Base-by-base conservation (phyloP, 2,888 invertebrate genomes). In the Polymixis flavicincta region DNA sequence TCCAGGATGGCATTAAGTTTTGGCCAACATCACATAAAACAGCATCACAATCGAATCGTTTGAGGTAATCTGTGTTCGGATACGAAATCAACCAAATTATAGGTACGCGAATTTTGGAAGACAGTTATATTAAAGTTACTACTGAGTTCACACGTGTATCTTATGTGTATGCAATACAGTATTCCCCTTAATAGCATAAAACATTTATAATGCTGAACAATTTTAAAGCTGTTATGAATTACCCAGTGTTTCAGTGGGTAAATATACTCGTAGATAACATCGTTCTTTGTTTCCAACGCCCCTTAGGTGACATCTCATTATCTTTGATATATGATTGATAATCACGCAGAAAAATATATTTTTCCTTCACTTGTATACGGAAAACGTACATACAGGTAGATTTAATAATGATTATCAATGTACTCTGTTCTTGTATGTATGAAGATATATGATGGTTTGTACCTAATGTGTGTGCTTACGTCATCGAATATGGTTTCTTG, bases 221-320 rank as follows among this genome's bases (percentile, higher is more conserved):
- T 92, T 90, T 92, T 89, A 84, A 90, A 91, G 90, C 88, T 84
- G 84, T 91, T 91, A 91, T 91, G 90, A 92, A 91, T 75, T 76
- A 86, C 81, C 71, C 80, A 92, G 90, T 91, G 90, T 93, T 92
- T 92, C 88, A 91, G 92, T 88, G 82, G 72, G 88, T 92, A 93
- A 95, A 95, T 94, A 93, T 85, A 82, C 69, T 64, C 11, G 63
- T 52, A 94, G 95, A 95, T 95, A 95, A 95, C 93, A 91, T 85
- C 88, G 89, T 90, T 90, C 92, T 93, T 92, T 92, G 92, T 92
- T 92, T 89, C 86, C 87, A 85, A 88, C 89, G 85, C 89, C 88
- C 88, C 86, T 80, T 85, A 76, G 86, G 86, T 90, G 92, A 92
- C 92, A 91, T 87, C 87, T 80, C 88, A 87, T 89, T 89, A 92